Evolutionary conservation across 2,888 invertebrate genomes (phyloP).

Genomic region (Parthenolecanium corni): DNA sequence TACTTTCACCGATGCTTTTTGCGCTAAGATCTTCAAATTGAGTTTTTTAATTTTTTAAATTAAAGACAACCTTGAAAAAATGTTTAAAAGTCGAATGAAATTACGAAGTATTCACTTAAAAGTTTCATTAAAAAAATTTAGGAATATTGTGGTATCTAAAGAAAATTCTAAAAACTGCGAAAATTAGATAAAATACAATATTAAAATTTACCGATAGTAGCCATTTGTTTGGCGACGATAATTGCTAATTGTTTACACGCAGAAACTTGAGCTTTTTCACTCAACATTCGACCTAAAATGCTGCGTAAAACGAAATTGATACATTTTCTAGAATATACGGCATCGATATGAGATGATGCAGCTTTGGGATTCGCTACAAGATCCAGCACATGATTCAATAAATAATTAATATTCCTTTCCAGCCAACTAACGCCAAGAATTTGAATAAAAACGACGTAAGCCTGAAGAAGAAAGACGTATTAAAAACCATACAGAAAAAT

Average conservation of each 20-base stretch:
- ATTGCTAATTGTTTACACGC: constrained; percentile 90
- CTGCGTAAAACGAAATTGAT: constrained; percentile 88
- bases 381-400: constrained; percentile 82
- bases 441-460: constrained; percentile 90
- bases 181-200: too few species aligned
- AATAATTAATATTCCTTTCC: constrained; percentile 75
- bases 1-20: too few species aligned
- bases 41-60: too few species aligned
- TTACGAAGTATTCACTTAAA: too few species aligned
- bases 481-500: background rate
- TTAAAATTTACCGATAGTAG: constrained; percentile 65
- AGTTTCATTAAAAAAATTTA: too few species aligned
- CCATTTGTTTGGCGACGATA: constrained; percentile 88
- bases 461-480: constrained; percentile 46
- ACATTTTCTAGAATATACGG: constrained; percentile 94
- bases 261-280: constrained; percentile 92
- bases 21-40: too few species aligned
- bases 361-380: constrained; percentile 81
- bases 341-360: constrained; percentile 91
- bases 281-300: constrained; percentile 83
- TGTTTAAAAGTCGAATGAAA: too few species aligned
- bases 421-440: constrained; percentile 90
- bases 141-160: too few species aligned
- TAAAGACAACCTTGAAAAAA: too few species aligned
- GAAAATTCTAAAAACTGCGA: too few species aligned